These are phyloP conservation scores for Clavelina lepadiformis DNA, from an alignment of 23 tunicate genomes.

Conservation along the genomic window DNA sequence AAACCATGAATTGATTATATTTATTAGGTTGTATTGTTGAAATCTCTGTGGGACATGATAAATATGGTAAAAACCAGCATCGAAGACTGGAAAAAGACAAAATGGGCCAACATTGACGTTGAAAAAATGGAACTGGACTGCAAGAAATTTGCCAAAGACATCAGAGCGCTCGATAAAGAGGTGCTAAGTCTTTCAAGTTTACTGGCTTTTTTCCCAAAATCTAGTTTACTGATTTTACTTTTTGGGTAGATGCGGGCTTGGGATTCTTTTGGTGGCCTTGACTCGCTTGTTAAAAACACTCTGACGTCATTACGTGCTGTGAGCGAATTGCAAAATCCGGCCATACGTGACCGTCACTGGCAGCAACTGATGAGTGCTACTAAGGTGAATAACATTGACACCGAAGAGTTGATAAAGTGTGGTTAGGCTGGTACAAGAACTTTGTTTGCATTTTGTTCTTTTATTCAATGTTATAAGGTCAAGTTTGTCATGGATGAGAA, in stretches of 20 bases:
- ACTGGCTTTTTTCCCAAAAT: no score
- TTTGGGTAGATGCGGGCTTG: slow-evolving; percentile 81
- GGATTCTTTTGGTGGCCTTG: slow-evolving; percentile 93
- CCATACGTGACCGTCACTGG: slow-evolving; percentile 97
- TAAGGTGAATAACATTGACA: no score
- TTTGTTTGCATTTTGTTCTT: no score
- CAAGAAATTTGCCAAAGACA: slow-evolving; percentile 96
- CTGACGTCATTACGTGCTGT: slow-evolving; percentile 90
- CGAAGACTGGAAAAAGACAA: slow-evolving; percentile 91
- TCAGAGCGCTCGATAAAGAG: slow-evolving; percentile 87
- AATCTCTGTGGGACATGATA: slow-evolving; percentile 93
- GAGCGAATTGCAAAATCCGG: slow-evolving; percentile 90
- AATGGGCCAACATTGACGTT: slow-evolving; percentile 88
- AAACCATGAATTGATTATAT: no score
- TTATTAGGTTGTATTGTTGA: slow-evolving; percentile 69
- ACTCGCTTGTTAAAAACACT: slow-evolving; percentile 88
- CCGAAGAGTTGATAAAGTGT: no score
- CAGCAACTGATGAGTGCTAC: slow-evolving; percentile 97
- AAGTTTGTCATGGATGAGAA: slow-evolving; percentile 88
- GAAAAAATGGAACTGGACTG: slow-evolving; percentile 97
- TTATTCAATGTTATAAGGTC: slow-evolving; percentile 42
- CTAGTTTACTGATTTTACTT: no score
- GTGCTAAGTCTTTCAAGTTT: no score
- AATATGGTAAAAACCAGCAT: slow-evolving; percentile 75
- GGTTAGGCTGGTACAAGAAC: no score